Evolutionary conservation across 1,140 invertebrate species (phyloP), one percentile per base, ranked within the genome.

Genomic region (Papilio dardanus): DNA sequence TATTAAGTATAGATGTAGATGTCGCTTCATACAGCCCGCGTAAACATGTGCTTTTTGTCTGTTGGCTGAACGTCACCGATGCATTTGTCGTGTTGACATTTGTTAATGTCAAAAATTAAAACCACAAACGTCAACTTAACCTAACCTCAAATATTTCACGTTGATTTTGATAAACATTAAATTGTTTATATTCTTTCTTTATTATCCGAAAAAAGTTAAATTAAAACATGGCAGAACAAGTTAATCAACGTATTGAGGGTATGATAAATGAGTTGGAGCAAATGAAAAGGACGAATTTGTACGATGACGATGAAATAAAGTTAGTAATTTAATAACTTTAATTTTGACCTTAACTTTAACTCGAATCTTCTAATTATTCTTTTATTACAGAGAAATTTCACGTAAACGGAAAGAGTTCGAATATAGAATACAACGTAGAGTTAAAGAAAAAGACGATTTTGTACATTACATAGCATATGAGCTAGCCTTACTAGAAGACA

Each of bases 401-500:
- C 95, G 95, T 80, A 96, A 96, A 86, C 91, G 96, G 16, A 96
- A 95, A 82, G 94, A 95, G 74, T 95, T 95, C 89, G 96, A 97
- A 87, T 96, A 97, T 79, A 96, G 95, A 90, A 94, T 97, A 75
- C 95, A 96, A 81, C 92, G 95, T 74, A 92, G 93, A 81, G 94
- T 94, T 1, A 97, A 96, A 89, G 89, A 89, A 28, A 96, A 97
- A 89, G 95, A 96, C 82, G 96, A 97, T 86, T 96, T 94, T 88
- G 89, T 96, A 10, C 93, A 94, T 74, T 97, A 97, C 79, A 96
- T 97, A 79, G 94, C 96, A 66, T 97, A 96, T 88, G 95, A 96
- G 90, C 94, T 96, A 83, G 92, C 95, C 83, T 87, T 97, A n/a
- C 84, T 97, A 7, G 94, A 95, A 85, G 92, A 96, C 35, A 93